Evolutionary conservation across 1,140 invertebrate genomes (phyloP).

Genomic region (Cotesia chilonis): DNA sequence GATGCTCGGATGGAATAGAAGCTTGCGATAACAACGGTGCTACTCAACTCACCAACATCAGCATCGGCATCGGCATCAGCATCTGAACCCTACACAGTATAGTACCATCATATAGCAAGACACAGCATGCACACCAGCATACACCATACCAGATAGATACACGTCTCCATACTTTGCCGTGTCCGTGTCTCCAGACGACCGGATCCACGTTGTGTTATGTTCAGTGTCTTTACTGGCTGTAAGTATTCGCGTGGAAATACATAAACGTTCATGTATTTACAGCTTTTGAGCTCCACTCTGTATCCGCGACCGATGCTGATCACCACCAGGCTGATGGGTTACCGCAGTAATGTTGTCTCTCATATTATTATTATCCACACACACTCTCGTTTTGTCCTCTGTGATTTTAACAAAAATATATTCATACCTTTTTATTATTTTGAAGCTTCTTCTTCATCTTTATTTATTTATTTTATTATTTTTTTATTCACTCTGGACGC

Average conservation of each 20-base stretch:
- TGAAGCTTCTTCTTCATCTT: neutral
- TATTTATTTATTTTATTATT: neutral
- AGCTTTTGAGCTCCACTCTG: neutral
- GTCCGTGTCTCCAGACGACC: neutral
- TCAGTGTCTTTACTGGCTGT: slow-evolving; percentile 2
- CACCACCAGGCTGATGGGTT: neutral
- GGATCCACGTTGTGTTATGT: neutral
- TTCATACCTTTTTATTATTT: neutral
- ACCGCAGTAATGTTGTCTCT: slow-evolving; percentile 38
- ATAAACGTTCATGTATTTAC: slow-evolving; percentile 24
- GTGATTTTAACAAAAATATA: slow-evolving; percentile 16
- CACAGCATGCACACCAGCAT: neutral
- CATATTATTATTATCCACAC: slow-evolving; percentile 15
- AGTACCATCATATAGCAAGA: no score
- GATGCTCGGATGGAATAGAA: no score
- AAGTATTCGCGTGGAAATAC: slow-evolving; percentile 27
- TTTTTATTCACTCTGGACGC: no score
- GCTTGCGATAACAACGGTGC: neutral
- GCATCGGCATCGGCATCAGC: no score
- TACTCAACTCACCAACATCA: neutral
- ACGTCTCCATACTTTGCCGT: neutral
- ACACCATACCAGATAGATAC: neutral
- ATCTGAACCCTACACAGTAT: no score
- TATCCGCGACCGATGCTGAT: neutral
- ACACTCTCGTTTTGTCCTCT: neutral